Conservation (phyloP, 2,797 vertebrate species). For the Muscicapa comitata region DNA sequence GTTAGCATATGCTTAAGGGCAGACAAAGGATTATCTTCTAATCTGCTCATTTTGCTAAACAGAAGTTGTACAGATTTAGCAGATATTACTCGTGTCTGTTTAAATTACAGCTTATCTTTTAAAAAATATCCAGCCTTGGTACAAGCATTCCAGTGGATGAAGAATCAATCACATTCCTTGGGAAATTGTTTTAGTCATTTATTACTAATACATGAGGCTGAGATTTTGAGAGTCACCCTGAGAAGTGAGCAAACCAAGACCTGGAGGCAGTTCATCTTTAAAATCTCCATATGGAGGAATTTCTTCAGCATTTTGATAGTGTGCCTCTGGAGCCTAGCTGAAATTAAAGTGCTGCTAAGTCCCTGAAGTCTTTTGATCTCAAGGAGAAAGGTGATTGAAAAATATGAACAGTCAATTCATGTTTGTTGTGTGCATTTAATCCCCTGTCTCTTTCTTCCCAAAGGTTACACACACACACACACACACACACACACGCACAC, state of each 20-base stretch:
- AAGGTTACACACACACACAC: neutral
- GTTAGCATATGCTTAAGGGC: neutral
- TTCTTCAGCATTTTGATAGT: neutral
- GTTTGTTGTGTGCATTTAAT: neutral
- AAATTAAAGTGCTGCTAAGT: neutral
- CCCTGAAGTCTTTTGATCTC: neutral
- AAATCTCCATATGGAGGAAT: neutral
- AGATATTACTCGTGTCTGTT: slow-evolving; percentile 13
- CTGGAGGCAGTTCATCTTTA: neutral
- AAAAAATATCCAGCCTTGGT: slow-evolving; percentile 7
- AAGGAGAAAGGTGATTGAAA: neutral
- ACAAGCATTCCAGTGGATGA: neutral
- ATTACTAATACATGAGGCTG: neutral
- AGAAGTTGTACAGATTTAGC: slow-evolving; percentile 21
- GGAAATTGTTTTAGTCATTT: slow-evolving; percentile 9
- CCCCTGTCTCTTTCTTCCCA: neutral
- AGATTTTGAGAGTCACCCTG: neutral
- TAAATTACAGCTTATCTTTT: neutral
- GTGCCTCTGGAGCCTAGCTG: neutral
- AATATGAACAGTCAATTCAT: neutral
- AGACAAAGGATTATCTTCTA: slow-evolving; percentile 37
- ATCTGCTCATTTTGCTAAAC: slow-evolving; percentile 14
- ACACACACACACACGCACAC: no score
- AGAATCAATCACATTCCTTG: neutral
- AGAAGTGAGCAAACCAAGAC: neutral